Percentiles rank a stretch among this genome's conserved stretches.
Conservation (phyloP, 1,140 invertebrate species). For the Drosophila willistoni region DNA sequence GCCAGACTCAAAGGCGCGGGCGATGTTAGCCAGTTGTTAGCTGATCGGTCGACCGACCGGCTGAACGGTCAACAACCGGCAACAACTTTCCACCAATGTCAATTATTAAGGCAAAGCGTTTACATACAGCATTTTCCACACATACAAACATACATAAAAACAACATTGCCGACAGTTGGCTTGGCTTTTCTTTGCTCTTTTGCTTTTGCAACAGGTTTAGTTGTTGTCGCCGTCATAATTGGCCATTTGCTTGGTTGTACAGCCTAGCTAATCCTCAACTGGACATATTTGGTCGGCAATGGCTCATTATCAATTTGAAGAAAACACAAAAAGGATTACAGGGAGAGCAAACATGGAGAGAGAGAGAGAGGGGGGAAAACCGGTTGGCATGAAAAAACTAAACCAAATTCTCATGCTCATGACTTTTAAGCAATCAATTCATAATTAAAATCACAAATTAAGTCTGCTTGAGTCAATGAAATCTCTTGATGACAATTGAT, state of each 20-base stretch:
- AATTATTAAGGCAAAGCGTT: slow-evolving; percentile 78
- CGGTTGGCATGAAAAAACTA: background rate
- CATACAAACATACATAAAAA: background rate
- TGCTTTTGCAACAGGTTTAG: slow-evolving; percentile 51
- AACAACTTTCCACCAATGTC: slow-evolving; percentile 76
- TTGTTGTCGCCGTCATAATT: slow-evolving; percentile 56
- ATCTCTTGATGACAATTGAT: too few species aligned
- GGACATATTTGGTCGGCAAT: slow-evolving; percentile 3
- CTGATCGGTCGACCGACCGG: background rate
- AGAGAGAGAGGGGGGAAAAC: background rate
- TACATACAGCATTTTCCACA: slow-evolving; percentile 66
- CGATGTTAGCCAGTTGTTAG: slow-evolving; percentile 18
- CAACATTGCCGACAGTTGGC: slow-evolving; percentile 24
- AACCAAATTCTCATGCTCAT: background rate
- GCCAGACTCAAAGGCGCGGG: slow-evolving; percentile 56
- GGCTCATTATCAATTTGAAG: too few species aligned
- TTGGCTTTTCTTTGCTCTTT: slow-evolving; percentile 23
- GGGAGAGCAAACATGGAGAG: background rate
- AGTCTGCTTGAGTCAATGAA: too few species aligned
- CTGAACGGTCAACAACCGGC: slow-evolving; percentile 51
- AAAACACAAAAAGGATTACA: too few species aligned
- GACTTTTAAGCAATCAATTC: background rate
- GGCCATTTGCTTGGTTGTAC: slow-evolving; percentile 59
- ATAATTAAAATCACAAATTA: too few species aligned
- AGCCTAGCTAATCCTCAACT: slow-evolving; percentile 37